Conservation (phyloP, 2,888 invertebrate genomes). For the Strigamia crassipes region DNA sequence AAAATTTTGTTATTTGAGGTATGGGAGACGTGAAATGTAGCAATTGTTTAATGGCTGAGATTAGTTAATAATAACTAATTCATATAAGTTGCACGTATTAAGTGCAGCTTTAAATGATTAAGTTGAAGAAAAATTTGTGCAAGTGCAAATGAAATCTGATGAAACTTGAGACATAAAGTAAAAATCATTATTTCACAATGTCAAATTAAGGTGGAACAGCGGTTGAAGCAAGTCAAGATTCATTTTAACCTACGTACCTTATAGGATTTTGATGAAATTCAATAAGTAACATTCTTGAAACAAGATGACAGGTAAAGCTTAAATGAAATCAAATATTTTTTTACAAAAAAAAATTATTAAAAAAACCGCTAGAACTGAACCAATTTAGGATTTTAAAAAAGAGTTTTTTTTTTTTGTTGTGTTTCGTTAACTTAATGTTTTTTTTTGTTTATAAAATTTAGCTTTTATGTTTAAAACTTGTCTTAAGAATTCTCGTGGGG, state of each 20-base stretch:
- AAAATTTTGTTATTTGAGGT: not conserved
- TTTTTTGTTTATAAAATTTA: too few species aligned
- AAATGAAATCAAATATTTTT: not conserved
- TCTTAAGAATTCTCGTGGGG: not conserved
- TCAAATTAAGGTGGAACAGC: conserved; percentile 21
- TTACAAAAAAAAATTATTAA: not conserved
- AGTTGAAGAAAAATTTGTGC: not conserved
- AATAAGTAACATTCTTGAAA: not conserved
- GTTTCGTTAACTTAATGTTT: too few species aligned
- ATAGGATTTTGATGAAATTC: conserved; percentile 21
- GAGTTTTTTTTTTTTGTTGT: too few species aligned
- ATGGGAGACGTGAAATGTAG: not conserved
- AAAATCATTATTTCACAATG: conserved; percentile 21
- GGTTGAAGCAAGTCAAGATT: conserved; percentile 16
- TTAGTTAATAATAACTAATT: not conserved
- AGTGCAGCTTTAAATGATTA: conserved; percentile 10
- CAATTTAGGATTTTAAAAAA: too few species aligned
- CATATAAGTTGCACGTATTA: not conserved
- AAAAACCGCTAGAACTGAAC: not conserved
- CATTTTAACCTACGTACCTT: not conserved
- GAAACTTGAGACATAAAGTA: conserved; percentile 21
- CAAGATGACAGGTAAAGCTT: not conserved
- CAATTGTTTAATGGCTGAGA: not conserved
- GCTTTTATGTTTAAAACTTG: not conserved
- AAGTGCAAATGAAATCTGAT: conserved; percentile 16